These are phyloP conservation scores for Cheilosia vulpina DNA, from an alignment of 2,888 invertebrate genomes.

Conservation along the genomic window DNA sequence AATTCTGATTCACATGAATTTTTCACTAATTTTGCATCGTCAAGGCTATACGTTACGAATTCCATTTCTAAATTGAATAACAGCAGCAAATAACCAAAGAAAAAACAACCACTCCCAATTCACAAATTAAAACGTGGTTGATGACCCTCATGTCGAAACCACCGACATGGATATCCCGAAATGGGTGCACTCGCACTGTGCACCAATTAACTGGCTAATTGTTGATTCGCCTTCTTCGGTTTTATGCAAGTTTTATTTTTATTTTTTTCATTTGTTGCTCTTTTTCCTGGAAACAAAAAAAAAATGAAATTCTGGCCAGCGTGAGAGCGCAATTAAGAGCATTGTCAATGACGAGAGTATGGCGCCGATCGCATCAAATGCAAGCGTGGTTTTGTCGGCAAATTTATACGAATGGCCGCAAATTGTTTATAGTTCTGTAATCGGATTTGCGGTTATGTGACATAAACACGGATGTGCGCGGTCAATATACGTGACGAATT, in stretches of 20 bases:
- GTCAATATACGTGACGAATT: slow-evolving; percentile 23
- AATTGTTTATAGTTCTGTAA: slow-evolving; percentile 5
- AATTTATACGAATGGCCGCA: neutral
- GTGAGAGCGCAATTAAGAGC: slow-evolving; percentile 12
- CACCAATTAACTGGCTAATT: slow-evolving; percentile 38
- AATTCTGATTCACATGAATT: neutral
- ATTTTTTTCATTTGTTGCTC: neutral
- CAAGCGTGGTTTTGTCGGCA: too few relatives aligned
- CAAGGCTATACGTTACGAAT: neutral
- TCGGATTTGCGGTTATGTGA: slow-evolving; percentile 15
- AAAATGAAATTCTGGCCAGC: neutral
- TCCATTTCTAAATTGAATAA: slow-evolving; percentile 23
- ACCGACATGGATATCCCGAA: slow-evolving; percentile 30
- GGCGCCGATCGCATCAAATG: too few relatives aligned
- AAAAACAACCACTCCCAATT: slow-evolving; percentile 9
- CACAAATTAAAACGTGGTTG: slow-evolving; percentile 29
- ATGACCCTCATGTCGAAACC: slow-evolving; percentile 21
- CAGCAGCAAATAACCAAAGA: neutral
- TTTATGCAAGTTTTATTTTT: slow-evolving; percentile 3
- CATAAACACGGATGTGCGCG: slow-evolving; percentile 2
- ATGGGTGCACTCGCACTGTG: slow-evolving; percentile 24
- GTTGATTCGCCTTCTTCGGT: slow-evolving; percentile 17
- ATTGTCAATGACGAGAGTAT: neutral
- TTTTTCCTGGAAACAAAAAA: slow-evolving; percentile 25
- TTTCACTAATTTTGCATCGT: slow-evolving; percentile 21